Conservation (phyloP, 2,797 vertebrate species). For the Argyrosomus regius region DNA sequence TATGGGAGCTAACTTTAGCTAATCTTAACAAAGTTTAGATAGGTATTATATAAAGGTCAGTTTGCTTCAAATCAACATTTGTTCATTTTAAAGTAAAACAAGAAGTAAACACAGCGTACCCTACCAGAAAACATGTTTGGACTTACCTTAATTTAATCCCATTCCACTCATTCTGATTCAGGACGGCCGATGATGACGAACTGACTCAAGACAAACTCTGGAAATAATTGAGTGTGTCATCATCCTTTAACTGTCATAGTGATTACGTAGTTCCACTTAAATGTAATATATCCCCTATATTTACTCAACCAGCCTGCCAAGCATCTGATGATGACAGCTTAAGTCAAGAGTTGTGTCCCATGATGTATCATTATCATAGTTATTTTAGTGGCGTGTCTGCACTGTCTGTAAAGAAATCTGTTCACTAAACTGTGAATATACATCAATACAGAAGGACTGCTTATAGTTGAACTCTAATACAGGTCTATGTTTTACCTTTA, state of each 20-base stretch:
- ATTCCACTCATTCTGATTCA: no score
- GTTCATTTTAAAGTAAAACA: neutral
- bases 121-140: neutral
- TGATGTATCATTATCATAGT: no score
- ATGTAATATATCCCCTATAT: neutral
- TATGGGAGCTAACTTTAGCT: neutral
- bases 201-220: conserved; percentile 2
- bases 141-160: no score
- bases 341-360: neutral
- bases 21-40: neutral
- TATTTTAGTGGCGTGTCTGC: no score
- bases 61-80: neutral
- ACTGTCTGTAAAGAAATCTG: no score
- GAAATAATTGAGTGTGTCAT: neutral
- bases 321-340: neutral
- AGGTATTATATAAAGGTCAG: neutral
- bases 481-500: no score
- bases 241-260: neutral
- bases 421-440: no score
- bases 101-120: neutral
- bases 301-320: neutral
- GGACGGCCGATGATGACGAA: no score
- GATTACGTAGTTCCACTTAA: neutral
- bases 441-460: no score
- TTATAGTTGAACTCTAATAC: no score